Conservation (phyloP, 2,888 invertebrate genomes). For the Nymphalis urticae region DNA sequence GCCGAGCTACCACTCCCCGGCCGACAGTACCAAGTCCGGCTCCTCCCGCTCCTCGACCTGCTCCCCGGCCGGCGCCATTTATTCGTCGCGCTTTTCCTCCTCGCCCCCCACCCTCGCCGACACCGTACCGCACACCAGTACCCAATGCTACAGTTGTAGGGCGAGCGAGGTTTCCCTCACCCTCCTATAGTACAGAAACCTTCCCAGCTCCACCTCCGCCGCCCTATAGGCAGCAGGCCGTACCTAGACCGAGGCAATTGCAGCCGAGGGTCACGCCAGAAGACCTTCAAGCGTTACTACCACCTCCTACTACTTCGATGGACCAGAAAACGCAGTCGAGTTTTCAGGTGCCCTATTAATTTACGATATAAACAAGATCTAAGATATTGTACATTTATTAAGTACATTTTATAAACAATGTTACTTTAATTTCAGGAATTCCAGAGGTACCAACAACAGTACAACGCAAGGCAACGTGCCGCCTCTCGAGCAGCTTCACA, state of each 20-base stretch:
- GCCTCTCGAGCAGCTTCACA: constrained; percentile 63
- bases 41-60: constrained; percentile 46
- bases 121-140: constrained; percentile 44
- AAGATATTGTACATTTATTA: not conserved
- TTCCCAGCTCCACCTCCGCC: constrained; percentile 50
- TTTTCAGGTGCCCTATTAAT: constrained; percentile 68
- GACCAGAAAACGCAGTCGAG: constrained; percentile 84
- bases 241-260: constrained; percentile 45
- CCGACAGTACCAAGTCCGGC: constrained; percentile 39
- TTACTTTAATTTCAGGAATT: constrained; percentile 71
- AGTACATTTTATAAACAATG: not conserved
- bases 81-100: constrained; percentile 45
- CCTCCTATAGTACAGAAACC: constrained; percentile 36
- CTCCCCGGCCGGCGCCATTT: constrained; percentile 43
- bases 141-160: constrained; percentile 47
- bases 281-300: constrained; percentile 74
- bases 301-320: constrained; percentile 78
- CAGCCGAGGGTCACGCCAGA: constrained; percentile 62
- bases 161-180: constrained; percentile 40
- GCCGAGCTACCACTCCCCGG: constrained; percentile 47
- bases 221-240: constrained; percentile 45
- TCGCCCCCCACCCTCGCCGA: constrained; percentile 39
- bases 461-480: constrained; percentile 81
- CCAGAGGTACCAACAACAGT: constrained; percentile 84
- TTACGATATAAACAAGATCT: not conserved